Evolutionary conservation across 2,113 vertebrate species (phyloP).

Genomic region (Gobio gobio): DNA sequence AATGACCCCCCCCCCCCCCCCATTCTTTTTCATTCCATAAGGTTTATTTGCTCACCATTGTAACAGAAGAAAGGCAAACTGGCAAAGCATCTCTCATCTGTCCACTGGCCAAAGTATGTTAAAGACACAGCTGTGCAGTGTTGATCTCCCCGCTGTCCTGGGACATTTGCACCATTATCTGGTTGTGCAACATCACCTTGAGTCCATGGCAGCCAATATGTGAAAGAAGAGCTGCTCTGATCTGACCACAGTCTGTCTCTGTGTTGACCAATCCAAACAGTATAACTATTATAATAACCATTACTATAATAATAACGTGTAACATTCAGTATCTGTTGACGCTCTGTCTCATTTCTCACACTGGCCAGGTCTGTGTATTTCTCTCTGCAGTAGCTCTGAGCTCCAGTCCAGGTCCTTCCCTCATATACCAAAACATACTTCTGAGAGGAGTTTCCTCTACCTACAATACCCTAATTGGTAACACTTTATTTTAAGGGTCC

Average conservation of each 20-base stretch:
- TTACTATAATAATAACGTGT: accelerated
- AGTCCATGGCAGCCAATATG: conserved; percentile 45
- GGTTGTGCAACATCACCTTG: neutral
- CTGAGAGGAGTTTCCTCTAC: too few species aligned
- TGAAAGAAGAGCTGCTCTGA: neutral
- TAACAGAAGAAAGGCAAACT: conserved; percentile 35
- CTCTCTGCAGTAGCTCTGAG: conserved; percentile 44
- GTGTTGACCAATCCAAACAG: conserved; percentile 48
- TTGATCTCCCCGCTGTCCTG: neutral
- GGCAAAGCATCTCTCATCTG: too few species aligned
- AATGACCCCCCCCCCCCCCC: neutral
- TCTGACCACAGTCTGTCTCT: conserved; percentile 56
- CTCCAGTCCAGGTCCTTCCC: neutral
- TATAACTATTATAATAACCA: accelerated
- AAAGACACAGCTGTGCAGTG: neutral
- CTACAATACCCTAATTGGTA: too few species aligned
- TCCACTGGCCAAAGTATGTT: too few species aligned
- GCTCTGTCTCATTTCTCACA: too few species aligned
- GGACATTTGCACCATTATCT: conserved; percentile 14
- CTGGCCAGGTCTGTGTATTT: conserved; percentile 23
- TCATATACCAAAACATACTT: too few species aligned
- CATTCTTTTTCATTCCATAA: neutral
- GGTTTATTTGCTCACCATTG: neutral
- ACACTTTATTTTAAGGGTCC: too few species aligned
- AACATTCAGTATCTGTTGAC: neutral